Evolutionary conservation across 2,113 vertebrate genomes (phyloP).

Genomic region (Bucco capensis): DNA sequence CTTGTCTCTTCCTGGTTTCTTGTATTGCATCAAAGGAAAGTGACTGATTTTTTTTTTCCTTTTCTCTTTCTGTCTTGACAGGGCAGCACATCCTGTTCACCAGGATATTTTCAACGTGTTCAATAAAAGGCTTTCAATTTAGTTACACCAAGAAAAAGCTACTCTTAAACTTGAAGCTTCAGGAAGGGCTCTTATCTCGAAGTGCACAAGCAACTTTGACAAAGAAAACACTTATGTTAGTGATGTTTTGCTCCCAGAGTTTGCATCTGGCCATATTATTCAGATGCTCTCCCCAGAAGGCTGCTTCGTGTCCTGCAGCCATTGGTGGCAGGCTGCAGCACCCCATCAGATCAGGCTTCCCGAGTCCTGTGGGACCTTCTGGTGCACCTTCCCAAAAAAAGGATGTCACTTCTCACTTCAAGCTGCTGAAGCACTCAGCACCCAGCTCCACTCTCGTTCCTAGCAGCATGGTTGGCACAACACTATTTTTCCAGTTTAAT

Average conservation of each 20-base stretch:
- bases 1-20: constrained; percentile 23
- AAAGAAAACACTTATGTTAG: constrained; percentile 18
- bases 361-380: not conserved
- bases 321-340: accelerated
- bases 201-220: not conserved
- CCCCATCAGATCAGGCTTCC: not conserved
- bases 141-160: constrained; percentile 28
- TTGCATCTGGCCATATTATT: not conserved
- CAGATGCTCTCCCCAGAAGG: not conserved
- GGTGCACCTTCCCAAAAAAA: not conserved
- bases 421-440: not conserved
- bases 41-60: not conserved
- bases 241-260: not conserved
- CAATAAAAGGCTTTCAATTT: constrained; percentile 35
- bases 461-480: not conserved
- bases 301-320: not conserved
- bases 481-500: not conserved
- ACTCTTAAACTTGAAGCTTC: constrained; percentile 31
- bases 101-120: constrained; percentile 28
- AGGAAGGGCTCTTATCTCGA: constrained; percentile 35
- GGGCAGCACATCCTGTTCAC: constrained; percentile 29
- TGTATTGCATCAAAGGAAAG: constrained; percentile 32
- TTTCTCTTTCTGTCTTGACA: not conserved
- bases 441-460: not conserved
- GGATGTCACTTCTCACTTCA: not conserved